phyloP scores from a whole-genome alignment of 2,113 vertebrate species.

The Aptenodytes patagonicus region DNA sequence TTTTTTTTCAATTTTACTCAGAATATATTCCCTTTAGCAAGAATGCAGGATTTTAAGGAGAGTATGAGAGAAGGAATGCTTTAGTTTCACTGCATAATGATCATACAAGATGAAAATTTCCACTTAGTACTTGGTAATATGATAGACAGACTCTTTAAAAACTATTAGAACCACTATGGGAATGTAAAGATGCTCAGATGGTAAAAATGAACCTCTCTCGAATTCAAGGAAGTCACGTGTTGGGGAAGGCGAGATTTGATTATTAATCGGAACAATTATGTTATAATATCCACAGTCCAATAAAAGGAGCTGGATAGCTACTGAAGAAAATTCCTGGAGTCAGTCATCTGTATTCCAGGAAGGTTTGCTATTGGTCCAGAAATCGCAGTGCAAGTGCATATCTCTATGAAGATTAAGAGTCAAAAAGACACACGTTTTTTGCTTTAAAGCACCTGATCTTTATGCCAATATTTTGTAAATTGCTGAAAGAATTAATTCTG shows the following conservation, averaged over 20 bases:
- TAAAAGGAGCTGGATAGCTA: neutral
- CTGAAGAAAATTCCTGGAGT: neutral
- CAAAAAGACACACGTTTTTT: neutral
- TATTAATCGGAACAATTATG: neutral
- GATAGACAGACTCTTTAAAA: neutral
- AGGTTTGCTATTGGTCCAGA: neutral
- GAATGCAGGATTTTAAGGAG: neutral
- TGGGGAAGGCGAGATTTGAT: neutral
- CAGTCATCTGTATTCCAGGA: neutral
- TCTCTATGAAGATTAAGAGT: neutral
- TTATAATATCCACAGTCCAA: neutral
- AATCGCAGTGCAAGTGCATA: neutral
- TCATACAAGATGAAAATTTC: neutral
- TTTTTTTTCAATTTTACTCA: rapidly evolving
- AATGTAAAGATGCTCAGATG: neutral
- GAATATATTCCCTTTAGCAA: neutral
- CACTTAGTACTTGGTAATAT: neutral
- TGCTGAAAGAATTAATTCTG: neutral
- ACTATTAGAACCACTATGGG: neutral
- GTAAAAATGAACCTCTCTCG: neutral
- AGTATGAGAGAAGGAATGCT: neutral
- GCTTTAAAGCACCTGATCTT: neutral
- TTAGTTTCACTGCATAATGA: neutral
- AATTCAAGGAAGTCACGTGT: neutral
- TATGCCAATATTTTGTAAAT: neutral